These are phyloP conservation scores for Vultur gryphus DNA, from an alignment of 2,797 vertebrate genomes.

Conservation along the genomic window DNA sequence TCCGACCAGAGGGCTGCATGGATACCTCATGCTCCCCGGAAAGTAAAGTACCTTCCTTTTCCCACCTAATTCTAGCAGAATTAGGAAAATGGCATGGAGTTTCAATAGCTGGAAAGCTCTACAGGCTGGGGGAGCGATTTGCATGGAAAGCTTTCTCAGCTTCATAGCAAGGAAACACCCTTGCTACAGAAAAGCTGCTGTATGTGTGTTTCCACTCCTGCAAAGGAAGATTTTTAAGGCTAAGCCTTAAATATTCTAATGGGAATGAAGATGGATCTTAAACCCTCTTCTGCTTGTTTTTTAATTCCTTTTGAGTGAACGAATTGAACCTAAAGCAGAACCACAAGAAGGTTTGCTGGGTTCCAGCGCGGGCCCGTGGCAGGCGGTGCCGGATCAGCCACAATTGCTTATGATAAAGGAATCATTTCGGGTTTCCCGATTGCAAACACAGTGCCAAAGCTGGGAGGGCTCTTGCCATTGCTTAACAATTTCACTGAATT, in stretches of 20 bases:
- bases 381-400: background rate
- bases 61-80: background rate
- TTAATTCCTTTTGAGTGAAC: background rate
- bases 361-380: accelerated
- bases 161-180: background rate
- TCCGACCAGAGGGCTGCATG: accelerated
- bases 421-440: accelerated
- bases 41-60: background rate
- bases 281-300: background rate
- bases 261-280: background rate
- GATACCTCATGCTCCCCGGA: background rate
- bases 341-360: background rate
- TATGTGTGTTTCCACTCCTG: background rate
- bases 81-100: background rate
- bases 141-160: background rate
- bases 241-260: background rate
- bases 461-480: background rate
- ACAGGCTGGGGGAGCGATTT: background rate
- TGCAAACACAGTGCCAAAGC: accelerated
- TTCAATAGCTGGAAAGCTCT: background rate
- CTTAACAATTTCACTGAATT: background rate
- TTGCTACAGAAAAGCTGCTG: background rate
- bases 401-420: background rate
- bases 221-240: background rate
- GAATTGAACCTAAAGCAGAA: background rate